Evolutionary conservation across 2,113 vertebrate species (phyloP).

Genomic region (Prinia subflava): DNA sequence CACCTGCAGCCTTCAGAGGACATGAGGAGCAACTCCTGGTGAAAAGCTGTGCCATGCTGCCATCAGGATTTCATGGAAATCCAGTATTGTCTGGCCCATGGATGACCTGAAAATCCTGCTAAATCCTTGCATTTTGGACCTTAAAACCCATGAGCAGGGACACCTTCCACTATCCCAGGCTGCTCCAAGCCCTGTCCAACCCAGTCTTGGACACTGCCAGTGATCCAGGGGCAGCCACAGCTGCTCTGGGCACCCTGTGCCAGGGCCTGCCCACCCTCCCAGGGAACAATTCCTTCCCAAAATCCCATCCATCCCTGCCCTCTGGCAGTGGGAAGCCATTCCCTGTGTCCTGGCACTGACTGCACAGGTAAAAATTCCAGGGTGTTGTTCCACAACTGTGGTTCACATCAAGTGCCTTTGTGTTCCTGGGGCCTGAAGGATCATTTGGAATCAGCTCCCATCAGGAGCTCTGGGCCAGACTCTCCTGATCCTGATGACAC

Average conservation of each 20-base stretch:
- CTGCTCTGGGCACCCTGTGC: not conserved
- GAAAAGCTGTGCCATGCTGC: not conserved
- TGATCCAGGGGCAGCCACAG: not conserved
- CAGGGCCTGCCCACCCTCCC: not conserved
- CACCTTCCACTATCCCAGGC: not conserved
- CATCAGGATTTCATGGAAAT: accelerated
- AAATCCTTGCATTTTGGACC: not conserved
- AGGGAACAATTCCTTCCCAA: not conserved
- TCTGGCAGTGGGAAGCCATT: not conserved
- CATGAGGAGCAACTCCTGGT: not conserved
- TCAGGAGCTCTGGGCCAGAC: not conserved
- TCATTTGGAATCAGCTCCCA: not conserved
- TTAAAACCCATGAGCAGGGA: not conserved
- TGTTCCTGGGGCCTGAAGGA: not conserved
- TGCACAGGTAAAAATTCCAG: not conserved
- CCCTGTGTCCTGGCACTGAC: not conserved
- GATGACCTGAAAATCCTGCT: not conserved
- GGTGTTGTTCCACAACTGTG: not conserved
- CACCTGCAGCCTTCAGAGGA: not conserved
- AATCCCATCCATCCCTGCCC: accelerated
- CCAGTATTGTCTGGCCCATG: not conserved
- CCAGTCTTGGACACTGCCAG: not conserved
- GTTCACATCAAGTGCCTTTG: not conserved
- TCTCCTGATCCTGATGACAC: not conserved
- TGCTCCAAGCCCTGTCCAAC: not conserved